Evolutionary conservation across 2,888 invertebrate species (phyloP).

Genomic region (Thymelicus lineola): DNA sequence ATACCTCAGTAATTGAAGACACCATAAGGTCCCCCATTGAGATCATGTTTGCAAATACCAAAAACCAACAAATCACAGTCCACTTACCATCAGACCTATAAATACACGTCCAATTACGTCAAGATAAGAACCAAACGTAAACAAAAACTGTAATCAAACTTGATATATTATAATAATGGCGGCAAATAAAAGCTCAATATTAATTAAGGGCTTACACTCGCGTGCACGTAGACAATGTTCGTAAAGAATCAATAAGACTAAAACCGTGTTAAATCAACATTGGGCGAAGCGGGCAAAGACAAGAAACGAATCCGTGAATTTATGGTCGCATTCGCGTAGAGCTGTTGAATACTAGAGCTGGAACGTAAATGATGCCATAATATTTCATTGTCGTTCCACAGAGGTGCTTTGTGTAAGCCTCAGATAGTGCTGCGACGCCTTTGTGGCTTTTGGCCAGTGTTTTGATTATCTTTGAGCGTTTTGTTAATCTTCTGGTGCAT

Average conservation of each 20-base stretch:
- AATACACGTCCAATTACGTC: slow-evolving; percentile 11
- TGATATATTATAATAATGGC: slow-evolving; percentile 42
- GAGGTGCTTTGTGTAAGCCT: slow-evolving; percentile 51
- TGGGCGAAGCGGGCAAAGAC: slow-evolving; percentile 78
- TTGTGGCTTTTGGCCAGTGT: slow-evolving; percentile 33
- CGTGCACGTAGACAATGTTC: slow-evolving; percentile 78
- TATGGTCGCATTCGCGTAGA: slow-evolving; percentile 72
- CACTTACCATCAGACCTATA: neutral
- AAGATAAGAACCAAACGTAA: slow-evolving; percentile 17
- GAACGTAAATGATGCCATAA: slow-evolving; percentile 59
- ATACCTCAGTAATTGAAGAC: no score
- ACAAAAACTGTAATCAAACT: slow-evolving; percentile 31
- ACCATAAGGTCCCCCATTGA: neutral
- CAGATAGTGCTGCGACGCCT: slow-evolving; percentile 32
- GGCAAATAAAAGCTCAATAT: slow-evolving; percentile 68
- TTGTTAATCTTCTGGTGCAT: slow-evolving; percentile 26
- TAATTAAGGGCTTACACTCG: slow-evolving; percentile 75
- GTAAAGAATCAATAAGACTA: slow-evolving; percentile 85
- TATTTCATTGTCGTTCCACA: slow-evolving; percentile 62
- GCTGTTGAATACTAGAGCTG: slow-evolving; percentile 60
- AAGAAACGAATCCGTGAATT: slow-evolving; percentile 83
- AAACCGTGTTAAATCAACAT: slow-evolving; percentile 85
- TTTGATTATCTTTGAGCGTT: slow-evolving; percentile 30
- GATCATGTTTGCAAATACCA: neutral
- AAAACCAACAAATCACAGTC: neutral